A percentile compares a stretch with the other conserved stretches of the same genome.
These are phyloP conservation scores for Siphamia tubifer DNA, from an alignment of 2,113 vertebrate genomes.

Conservation along the genomic window DNA sequence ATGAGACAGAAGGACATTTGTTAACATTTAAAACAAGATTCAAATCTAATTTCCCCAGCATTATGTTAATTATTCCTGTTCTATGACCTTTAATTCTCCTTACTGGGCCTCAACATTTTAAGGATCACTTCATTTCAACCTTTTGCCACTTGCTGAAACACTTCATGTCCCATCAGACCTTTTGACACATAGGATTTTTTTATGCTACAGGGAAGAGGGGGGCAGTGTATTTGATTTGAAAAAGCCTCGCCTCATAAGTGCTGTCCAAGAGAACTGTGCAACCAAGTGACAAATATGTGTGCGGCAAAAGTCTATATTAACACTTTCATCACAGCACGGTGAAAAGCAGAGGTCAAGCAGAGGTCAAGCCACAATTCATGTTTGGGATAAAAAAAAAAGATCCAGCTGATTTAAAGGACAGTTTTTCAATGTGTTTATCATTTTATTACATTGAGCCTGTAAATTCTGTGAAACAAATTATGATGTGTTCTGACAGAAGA, in stretches of 20 bases:
- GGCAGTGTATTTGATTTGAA: neutral
- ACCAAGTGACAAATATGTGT: no score
- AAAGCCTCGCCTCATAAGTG: neutral
- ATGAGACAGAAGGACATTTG: neutral
- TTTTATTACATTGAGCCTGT: no score
- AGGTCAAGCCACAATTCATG: neutral
- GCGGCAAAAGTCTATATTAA: neutral
- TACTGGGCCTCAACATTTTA: conserved; percentile 1
- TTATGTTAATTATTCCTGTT: conserved; percentile 14
- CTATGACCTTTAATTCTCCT: neutral
- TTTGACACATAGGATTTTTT: neutral
- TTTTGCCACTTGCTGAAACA: neutral
- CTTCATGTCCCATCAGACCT: conserved; percentile 2
- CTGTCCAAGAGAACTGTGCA: neutral
- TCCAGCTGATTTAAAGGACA: neutral
- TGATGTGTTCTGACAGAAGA: no score
- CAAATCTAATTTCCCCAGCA: neutral
- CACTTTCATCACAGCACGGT: neutral
- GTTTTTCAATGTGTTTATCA: no score
- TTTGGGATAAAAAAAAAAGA: neutral
- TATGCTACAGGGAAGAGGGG: neutral
- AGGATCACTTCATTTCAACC: conserved; percentile 10
- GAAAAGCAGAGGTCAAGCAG: neutral
- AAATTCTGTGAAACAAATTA: no score
- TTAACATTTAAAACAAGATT: conserved; percentile 36